These are phyloP conservation scores for Baccha elongata DNA, from an alignment of 2,888 invertebrate genomes.

Conservation along the genomic window DNA sequence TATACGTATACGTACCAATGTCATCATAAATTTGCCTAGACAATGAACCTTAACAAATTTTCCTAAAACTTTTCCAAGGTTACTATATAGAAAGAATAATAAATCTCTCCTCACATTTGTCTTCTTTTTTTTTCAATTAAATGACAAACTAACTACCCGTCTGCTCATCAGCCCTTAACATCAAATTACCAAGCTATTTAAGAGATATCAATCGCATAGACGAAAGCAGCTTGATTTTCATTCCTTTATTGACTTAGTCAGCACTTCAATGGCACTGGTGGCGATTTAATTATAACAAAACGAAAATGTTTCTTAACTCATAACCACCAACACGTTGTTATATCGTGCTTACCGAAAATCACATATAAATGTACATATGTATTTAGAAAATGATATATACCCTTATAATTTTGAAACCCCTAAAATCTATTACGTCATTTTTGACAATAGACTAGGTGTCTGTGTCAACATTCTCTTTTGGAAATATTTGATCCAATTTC, in stretches of 20 bases:
- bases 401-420: background rate
- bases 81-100: background rate
- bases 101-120: background rate
- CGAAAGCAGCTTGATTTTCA: background rate
- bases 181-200: background rate
- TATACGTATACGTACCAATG: too few relatives aligned
- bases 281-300: background rate
- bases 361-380: background rate
- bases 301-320: background rate
- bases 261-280: constrained; percentile 5
- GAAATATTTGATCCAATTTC: constrained; percentile 27
- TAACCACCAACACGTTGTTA: background rate
- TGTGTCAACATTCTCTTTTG: background rate
- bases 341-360: background rate
- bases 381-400: background rate
- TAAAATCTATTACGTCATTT: constrained; percentile 28
- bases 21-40: background rate
- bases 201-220: background rate
- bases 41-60: background rate
- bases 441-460: background rate
- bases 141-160: background rate
- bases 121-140: background rate
- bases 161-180: background rate
- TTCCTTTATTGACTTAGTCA: constrained; percentile 1
- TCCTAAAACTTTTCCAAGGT: background rate